A percentile compares a stretch with the other conserved stretches of the same genome.
These are phyloP conservation scores for Oegoconia quadripuncta DNA, from an alignment of 2,888 invertebrate species.

Conservation along the genomic window DNA sequence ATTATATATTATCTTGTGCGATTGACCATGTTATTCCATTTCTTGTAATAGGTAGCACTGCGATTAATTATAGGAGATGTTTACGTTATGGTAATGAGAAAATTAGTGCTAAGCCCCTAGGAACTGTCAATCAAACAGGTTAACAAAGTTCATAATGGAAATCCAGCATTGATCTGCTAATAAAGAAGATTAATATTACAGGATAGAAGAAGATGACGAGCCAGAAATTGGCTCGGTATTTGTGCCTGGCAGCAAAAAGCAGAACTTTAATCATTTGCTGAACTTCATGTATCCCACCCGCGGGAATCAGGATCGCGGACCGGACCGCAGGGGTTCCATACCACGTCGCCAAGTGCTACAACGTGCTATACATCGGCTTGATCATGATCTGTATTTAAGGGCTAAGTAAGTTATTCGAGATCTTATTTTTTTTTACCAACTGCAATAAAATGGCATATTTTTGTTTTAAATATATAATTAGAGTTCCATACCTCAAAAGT, in stretches of 20 bases:
- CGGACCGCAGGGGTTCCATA: constrained; percentile 46
- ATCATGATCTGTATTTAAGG: constrained; percentile 96
- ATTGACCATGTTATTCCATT: background rate
- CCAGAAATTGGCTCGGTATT: constrained; percentile 91
- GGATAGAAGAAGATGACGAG: constrained; percentile 77
- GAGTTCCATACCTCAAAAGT: too few species aligned
- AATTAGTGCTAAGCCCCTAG: too few species aligned
- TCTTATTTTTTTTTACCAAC: too few species aligned
- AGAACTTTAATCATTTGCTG: constrained; percentile 95
- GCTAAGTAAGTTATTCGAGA: constrained; percentile 86
- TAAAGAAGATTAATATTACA: constrained; percentile 23
- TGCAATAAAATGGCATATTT: too few species aligned
- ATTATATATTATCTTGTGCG: too few species aligned
- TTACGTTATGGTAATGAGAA: too few species aligned
- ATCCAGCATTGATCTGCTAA: background rate
- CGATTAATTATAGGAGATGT: too few species aligned
- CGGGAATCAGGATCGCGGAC: constrained; percentile 44
- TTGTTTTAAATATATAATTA: too few species aligned
- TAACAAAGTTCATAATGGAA: too few species aligned
- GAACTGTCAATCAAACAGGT: too few species aligned
- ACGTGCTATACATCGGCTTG: constrained; percentile 83
- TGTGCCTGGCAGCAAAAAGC: constrained; percentile 92
- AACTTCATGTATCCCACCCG: constrained; percentile 92
- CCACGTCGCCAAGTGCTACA: constrained; percentile 48
- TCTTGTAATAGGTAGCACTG: too few species aligned